These are phyloP conservation scores for Acleris literana DNA, from an alignment of 2,888 invertebrate genomes.

Conservation along the genomic window DNA sequence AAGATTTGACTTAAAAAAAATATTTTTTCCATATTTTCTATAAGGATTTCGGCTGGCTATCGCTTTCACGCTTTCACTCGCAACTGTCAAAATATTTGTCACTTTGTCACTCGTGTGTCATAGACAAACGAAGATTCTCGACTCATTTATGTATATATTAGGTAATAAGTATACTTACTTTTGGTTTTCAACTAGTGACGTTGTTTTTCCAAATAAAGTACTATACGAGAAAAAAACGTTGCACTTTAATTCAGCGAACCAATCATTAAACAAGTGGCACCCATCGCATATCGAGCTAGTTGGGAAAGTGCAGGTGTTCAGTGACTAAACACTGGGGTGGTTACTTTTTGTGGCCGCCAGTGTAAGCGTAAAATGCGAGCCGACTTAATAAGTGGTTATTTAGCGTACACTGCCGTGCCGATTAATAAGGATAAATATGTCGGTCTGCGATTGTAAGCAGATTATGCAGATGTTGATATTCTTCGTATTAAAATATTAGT, in stretches of 20 bases:
- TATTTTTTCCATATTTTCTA: too few relatives aligned
- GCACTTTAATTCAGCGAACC: constrained; percentile 41
- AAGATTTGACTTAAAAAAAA: too few relatives aligned
- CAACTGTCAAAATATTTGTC: too few relatives aligned
- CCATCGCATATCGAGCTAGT: constrained; percentile 67
- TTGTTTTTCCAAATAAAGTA: too few relatives aligned
- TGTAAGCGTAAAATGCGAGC: constrained; percentile 71
- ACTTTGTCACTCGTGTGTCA: too few relatives aligned
- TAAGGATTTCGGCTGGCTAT: too few relatives aligned
- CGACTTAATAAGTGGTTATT: constrained; percentile 77
- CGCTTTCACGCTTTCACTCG: too few relatives aligned
- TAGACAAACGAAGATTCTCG: too few relatives aligned
- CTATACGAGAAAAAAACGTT: too few relatives aligned
- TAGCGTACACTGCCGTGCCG: constrained; percentile 56
- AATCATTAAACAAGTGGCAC: constrained; percentile 50
- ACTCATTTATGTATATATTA: too few relatives aligned
- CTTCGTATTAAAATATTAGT: constrained; percentile 16
- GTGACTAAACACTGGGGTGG: constrained; percentile 63
- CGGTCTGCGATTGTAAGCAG: constrained; percentile 46
- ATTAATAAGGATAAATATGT: constrained; percentile 55
- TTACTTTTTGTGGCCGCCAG: constrained; percentile 67
- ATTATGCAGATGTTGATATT: constrained; percentile 33
- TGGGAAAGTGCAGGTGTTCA: constrained; percentile 76
- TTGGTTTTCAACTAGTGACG: too few relatives aligned
- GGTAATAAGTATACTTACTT: too few relatives aligned